Conservation (phyloP, 2,797 vertebrate genomes). For the Pipistrellus kuhlii region DNA sequence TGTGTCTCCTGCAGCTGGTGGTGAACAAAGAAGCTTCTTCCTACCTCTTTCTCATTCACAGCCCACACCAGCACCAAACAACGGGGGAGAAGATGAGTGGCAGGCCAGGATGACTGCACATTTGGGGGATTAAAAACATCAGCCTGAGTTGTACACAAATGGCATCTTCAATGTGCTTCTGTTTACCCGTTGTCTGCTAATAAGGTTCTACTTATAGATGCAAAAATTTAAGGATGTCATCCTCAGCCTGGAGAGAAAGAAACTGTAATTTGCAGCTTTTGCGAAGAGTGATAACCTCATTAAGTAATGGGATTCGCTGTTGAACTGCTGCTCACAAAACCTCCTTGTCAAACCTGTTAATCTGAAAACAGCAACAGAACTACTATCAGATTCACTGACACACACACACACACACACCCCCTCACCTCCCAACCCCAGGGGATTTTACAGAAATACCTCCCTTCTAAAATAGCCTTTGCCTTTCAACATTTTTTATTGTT, state of each 20-base stretch:
- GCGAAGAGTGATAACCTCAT: conserved; percentile 87
- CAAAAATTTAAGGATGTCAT: conserved; percentile 83
- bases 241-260: conserved; percentile 82
- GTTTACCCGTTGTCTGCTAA: conserved; percentile 79
- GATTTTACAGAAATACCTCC: conserved; percentile 84
- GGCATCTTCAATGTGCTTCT: conserved; percentile 74
- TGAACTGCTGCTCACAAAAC: conserved; percentile 88
- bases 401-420: conserved; percentile 77
- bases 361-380: conserved; percentile 80
- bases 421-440: conserved; percentile 63
- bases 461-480: conserved; percentile 84
- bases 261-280: conserved; percentile 85
- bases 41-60: conserved; percentile 13
- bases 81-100: neutral
- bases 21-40: neutral
- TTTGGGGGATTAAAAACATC: conserved; percentile 74
- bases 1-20: neutral
- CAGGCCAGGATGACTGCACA: neutral
- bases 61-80: conserved; percentile 70
- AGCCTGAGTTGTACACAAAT: conserved; percentile 62
- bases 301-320: conserved; percentile 87
- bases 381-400: conserved; percentile 62
- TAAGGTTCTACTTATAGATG: conserved; percentile 80
- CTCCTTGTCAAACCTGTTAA: conserved; percentile 83
- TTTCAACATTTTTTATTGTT: conserved; percentile 84